phyloP scores from a whole-genome alignment of 2,888 invertebrate genomes.

The Eucera pruinosa region DNA sequence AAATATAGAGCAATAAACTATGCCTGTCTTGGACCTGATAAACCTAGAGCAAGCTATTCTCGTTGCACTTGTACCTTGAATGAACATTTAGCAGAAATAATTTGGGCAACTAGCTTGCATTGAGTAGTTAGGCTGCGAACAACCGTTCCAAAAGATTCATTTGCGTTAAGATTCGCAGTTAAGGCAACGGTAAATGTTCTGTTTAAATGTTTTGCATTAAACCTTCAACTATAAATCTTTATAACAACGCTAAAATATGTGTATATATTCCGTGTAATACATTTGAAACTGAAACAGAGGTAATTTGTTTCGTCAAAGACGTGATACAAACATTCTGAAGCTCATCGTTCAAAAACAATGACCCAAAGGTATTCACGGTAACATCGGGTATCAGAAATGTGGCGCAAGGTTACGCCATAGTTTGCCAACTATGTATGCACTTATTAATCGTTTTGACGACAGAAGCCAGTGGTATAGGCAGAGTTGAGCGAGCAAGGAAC shows the following conservation, averaged over 20 bases:
- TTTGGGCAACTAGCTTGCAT: neutral
- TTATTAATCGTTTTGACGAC: conserved; percentile 42
- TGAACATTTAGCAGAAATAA: neutral
- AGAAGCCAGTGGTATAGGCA: neutral
- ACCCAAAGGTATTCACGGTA: conserved; percentile 9
- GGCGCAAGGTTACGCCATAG: conserved; percentile 41
- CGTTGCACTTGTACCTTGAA: conserved; percentile 12
- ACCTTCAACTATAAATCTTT: neutral
- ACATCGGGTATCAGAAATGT: conserved; percentile 26
- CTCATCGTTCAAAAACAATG: neutral
- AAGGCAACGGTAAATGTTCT: too few relatives aligned
- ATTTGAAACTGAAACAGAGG: too few relatives aligned
- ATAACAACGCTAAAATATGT: neutral
- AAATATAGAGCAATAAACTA: conserved; percentile 39
- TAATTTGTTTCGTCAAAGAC: too few relatives aligned
- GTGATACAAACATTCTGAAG: too few relatives aligned
- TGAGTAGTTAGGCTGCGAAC: neutral
- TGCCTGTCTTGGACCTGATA: conserved; percentile 1
- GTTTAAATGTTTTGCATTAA: too few relatives aligned
- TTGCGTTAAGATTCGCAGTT: neutral
- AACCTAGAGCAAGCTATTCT: conserved; percentile 1
- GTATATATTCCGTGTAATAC: too few relatives aligned
- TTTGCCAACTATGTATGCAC: conserved; percentile 38
- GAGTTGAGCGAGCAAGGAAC: conserved; percentile 31
- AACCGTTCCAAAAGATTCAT: neutral